Evolutionary conservation across 2,797 vertebrate species (phyloP).

Genomic region (Dipus sagitta): DNA sequence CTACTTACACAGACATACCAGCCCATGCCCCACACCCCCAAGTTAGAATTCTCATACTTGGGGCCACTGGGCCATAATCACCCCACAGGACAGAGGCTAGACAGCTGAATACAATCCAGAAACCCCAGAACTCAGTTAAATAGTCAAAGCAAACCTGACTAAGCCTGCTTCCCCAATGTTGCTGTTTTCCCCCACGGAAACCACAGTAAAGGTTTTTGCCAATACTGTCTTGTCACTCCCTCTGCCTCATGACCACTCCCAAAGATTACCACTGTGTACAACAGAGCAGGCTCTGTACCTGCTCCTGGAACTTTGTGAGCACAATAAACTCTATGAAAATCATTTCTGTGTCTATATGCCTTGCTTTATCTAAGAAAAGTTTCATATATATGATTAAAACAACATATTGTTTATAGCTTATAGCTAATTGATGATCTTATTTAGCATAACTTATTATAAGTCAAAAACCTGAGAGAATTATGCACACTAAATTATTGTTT

Average conservation of each 20-base stretch:
- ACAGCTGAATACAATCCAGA: not conserved
- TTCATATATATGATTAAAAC: not conserved
- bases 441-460: not conserved
- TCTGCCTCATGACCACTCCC: not conserved
- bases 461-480: not conserved
- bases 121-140: not conserved
- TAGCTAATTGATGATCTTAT: not conserved
- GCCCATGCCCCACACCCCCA: not conserved
- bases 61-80: not conserved
- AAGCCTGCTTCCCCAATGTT: too few species aligned
- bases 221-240: not conserved
- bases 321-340: not conserved
- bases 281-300: fast-evolving
- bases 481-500: not conserved
- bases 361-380: not conserved
- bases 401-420: not conserved
- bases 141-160: not conserved
- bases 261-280: not conserved
- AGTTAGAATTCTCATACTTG: not conserved
- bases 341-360: not conserved
- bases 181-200: not conserved
- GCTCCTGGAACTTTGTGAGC: not conserved
- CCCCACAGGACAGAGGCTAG: not conserved
- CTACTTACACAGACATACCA: not conserved
- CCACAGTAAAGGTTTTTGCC: not conserved